Base-by-base conservation (phyloP, 2,113 vertebrate genomes). In the Petrocephalus microphthalmus region DNA sequence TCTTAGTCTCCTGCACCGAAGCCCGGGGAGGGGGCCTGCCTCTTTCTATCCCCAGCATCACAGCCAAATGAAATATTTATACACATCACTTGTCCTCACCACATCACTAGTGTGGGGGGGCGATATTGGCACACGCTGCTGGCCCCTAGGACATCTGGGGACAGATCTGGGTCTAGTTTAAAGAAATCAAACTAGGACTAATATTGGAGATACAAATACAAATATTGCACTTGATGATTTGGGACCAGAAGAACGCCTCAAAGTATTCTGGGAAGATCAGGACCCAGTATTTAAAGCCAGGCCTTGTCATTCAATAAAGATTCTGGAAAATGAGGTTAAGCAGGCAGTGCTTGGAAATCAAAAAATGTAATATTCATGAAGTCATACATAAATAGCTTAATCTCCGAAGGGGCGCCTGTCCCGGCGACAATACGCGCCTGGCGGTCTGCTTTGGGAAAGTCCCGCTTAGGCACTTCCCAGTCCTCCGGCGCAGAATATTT, bases 321-420 rank as follows among this genome's bases (percentile, higher is more conserved):
- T 22, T 87, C 78, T 17, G 82, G 86, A 90, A 93, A 92, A 91
- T 90, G 49, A 91, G 90, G 93, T 92, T 94, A 92, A 93, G 93
- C 89, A 91, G 88, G 93, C 89, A 91, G 88, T 37, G 88, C 89
- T 94, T 93, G 91, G 91, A 91, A 93, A 92, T 88, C 85, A 87
- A 90, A 86, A 93, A 82, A 93, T 94, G 86, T 92, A 94, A 94
- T 93, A 94, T 95, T 93, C 91, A 94, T 93, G 93, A 93, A 87
- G 47, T 92, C 85, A 74, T 90, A 94, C 94, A 93, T 93, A 91
- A 94, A 94, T 94, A 88, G 88, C 89, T 91, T 88, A 94, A 93
- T 91, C 92, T 93, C 89, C 87, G 92, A 91, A 92, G 74, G 91
- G 89, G 91, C 89, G 90, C 90, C 93, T 89, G 54, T 84, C 78